These are phyloP conservation scores for Myotis pilosus DNA, from an alignment of 2,797 vertebrate genomes.

Conservation along the genomic window DNA sequence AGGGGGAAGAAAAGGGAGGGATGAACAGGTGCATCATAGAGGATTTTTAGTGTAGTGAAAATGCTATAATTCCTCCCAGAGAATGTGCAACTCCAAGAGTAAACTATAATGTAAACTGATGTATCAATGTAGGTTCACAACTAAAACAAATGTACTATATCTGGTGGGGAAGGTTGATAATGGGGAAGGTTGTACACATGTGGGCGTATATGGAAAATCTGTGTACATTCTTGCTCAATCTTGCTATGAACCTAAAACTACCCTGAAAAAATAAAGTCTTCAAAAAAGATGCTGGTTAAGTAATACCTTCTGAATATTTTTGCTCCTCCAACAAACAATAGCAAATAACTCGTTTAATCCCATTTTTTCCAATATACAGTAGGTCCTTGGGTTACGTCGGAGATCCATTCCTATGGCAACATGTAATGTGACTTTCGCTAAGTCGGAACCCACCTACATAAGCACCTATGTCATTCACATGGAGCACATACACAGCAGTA, in stretches of 20 bases:
- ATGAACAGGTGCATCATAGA: neutral
- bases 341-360: slow-evolving; percentile 2
- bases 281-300: slow-evolving; percentile 16
- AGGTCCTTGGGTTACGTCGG: neutral
- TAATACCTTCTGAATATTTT: slow-evolving; percentile 26
- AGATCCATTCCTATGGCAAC: too few relatives aligned
- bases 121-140: neutral
- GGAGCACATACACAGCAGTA: too few relatives aligned
- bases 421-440: too few relatives aligned
- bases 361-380: neutral
- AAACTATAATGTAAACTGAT: neutral
- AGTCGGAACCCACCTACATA: too few relatives aligned
- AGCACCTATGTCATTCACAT: too few relatives aligned
- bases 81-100: neutral
- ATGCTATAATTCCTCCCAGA: neutral
- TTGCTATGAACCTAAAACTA: neutral
- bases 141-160: neutral
- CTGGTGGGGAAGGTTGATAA: neutral
- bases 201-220: neutral
- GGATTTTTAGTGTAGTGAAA: neutral
- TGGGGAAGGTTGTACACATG: neutral
- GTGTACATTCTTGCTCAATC: neutral
- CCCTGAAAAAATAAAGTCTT: neutral
- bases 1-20: neutral
- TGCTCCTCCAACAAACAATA: slow-evolving; percentile 20